Evolutionary conservation across 1,140 invertebrate species (phyloP).

Genomic region (Pygmarrhopalites habei): DNA sequence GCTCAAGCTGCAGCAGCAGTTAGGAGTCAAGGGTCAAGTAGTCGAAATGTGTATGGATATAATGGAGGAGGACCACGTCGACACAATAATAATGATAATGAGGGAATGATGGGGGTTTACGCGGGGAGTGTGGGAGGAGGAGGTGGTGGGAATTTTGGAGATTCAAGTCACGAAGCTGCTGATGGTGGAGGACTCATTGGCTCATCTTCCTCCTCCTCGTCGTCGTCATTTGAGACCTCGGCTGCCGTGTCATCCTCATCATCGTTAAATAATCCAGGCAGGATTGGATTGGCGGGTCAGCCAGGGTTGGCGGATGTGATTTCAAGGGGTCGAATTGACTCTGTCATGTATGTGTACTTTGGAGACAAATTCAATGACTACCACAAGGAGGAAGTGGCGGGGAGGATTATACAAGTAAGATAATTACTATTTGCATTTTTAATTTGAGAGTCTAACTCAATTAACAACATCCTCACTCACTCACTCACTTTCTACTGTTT

Average conservation of each 20-base stretch:
- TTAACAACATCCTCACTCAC: too few species aligned
- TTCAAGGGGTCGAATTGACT: conserved; percentile 46
- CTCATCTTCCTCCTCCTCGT: background rate
- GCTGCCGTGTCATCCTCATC: background rate
- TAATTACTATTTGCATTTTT: too few species aligned
- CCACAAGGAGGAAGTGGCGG: conserved; percentile 38
- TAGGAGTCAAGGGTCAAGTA: too few species aligned
- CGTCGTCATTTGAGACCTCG: too few species aligned
- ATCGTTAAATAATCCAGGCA: background rate
- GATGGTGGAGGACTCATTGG: too few species aligned
- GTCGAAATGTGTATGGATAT: too few species aligned
- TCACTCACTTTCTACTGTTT: too few species aligned
- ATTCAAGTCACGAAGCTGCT: too few species aligned
- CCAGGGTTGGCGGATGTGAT: conserved; percentile 35
- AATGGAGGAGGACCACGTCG: background rate
- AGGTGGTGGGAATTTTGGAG: too few species aligned
- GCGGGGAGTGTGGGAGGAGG: background rate
- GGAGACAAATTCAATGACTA: conserved; percentile 42
- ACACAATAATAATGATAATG: background rate
- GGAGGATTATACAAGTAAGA: conserved; percentile 37
- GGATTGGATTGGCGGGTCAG: too few species aligned
- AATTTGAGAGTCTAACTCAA: too few species aligned
- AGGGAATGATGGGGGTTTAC: background rate
- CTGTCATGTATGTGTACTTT: conserved; percentile 54
- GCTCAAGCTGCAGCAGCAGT: background rate